phyloP scores from a whole-genome alignment of 2,888 invertebrate species.

The Lomographa bimaculata region DNA sequence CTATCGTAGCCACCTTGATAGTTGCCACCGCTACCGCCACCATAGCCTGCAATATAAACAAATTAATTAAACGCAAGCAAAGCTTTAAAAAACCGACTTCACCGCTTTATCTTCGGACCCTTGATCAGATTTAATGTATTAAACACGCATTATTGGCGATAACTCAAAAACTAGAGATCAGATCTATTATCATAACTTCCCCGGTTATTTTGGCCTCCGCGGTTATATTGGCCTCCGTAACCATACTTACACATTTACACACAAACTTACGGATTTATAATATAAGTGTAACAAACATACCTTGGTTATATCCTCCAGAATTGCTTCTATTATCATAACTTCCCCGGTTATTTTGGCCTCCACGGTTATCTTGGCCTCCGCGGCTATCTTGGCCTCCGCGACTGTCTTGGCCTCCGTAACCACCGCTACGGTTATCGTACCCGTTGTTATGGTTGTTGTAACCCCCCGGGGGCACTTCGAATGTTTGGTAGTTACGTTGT shows the following conservation, averaged over 20 bases:
- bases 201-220: conserved; percentile 34
- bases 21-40: neutral
- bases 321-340: conserved; percentile 39
- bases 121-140: too few species aligned
- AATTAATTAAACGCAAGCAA: too few species aligned
- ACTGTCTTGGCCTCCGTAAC: conserved; percentile 29
- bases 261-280: too few species aligned
- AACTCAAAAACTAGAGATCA: too few species aligned
- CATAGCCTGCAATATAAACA: too few species aligned
- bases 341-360: conserved; percentile 30
- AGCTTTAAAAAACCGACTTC: too few species aligned
- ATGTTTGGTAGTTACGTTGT: conserved; percentile 60
- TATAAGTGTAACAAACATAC: too few species aligned
- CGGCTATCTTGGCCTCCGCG: conserved; percentile 34
- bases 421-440: conserved; percentile 35
- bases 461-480: conserved; percentile 66
- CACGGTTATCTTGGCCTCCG: conserved; percentile 36
- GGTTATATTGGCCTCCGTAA: conserved; percentile 37
- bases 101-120: too few species aligned
- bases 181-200: conserved; percentile 37
- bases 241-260: too few species aligned
- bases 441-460: conserved; percentile 35
- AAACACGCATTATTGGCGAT: too few species aligned
- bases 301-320: conserved; percentile 31
- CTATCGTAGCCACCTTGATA: conserved; percentile 24